Evolutionary conservation across 2,888 invertebrate species (phyloP).

Genomic region (Lapara coniferarum): DNA sequence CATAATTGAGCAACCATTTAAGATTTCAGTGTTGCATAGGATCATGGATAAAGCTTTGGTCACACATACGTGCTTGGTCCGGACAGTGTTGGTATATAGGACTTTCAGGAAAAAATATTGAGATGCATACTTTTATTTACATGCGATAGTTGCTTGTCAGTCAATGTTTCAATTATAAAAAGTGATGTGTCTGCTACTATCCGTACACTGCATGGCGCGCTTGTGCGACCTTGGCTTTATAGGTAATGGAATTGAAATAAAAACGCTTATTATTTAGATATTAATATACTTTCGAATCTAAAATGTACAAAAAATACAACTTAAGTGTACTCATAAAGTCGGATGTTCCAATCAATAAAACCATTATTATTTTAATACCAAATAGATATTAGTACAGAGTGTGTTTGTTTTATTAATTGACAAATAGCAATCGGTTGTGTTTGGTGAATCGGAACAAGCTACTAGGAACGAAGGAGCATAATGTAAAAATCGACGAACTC

Average conservation of each 20-base stretch:
- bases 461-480: constrained; percentile 74
- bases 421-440: constrained; percentile 66
- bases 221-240: too few relatives aligned
- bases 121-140: too few relatives aligned
- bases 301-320: constrained; percentile 90
- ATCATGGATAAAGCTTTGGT: too few relatives aligned
- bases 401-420: constrained; percentile 73
- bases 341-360: constrained; percentile 72
- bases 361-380: constrained; percentile 65
- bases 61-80: too few relatives aligned
- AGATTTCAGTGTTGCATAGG: too few relatives aligned
- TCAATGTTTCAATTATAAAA: too few relatives aligned
- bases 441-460: constrained; percentile 68
- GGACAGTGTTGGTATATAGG: too few relatives aligned
- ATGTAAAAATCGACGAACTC: constrained; percentile 34
- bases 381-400: constrained; percentile 50
- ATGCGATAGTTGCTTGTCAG: too few relatives aligned
- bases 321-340: constrained; percentile 86
- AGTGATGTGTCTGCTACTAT: too few relatives aligned
- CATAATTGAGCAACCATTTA: too few relatives aligned
- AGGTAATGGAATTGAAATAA: constrained; percentile 41
- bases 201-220: too few relatives aligned
- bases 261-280: constrained; percentile 78
- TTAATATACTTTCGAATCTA: constrained; percentile 89
- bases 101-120: too few relatives aligned